Base-by-base conservation (phyloP, 2,113 vertebrate species). In the Rallus limicola region DNA sequence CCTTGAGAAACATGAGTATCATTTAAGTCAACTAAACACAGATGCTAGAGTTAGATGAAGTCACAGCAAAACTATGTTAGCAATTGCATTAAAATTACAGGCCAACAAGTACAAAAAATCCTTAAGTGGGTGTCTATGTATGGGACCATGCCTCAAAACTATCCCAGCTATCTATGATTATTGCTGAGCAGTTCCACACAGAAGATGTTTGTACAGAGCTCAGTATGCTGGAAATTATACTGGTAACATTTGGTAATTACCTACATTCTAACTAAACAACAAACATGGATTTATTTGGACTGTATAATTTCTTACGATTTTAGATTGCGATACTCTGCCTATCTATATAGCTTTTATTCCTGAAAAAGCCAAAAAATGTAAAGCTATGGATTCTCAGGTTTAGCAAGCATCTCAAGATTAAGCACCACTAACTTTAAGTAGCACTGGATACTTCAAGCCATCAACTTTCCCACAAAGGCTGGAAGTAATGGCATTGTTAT, bases 11-110 rank as follows among this genome's bases (percentile, higher is more conserved):
- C 8, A 13, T 34, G 31, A 69, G 17, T n/a, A 69, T 90, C n/a
- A 95, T 86, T 96, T 83, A 97, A 92, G 53, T 90, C 63, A 97
- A 88, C 74, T 21, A 87, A 92, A 78, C 50, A 92, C 82, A 95
- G 87, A 96, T 84, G 80, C 31, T 91, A 55, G 69, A 80, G 12
- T 55, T 94, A 63, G 74, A 90, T 88, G 83, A 94, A 97, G 89
- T 95, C 71, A 92, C 31, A 92, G 52, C 6, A 83, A 92, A 96
- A 59, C 31, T 92, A 56, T 81, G 53, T 77, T 94, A 90, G 58
- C 34, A 84, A 88, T 93, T 92, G 76, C 55, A 86, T 88, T 95
- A 94, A 93, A 94, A 95, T 90, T 90, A 76, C 44, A 92, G 48
- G 44, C 71, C 80, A 83, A 63, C 3, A n/a, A 86, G 48, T 29